Evolutionary conservation across 2,113 vertebrate species (phyloP).

Genomic region (Ascaphus truei): DNA sequence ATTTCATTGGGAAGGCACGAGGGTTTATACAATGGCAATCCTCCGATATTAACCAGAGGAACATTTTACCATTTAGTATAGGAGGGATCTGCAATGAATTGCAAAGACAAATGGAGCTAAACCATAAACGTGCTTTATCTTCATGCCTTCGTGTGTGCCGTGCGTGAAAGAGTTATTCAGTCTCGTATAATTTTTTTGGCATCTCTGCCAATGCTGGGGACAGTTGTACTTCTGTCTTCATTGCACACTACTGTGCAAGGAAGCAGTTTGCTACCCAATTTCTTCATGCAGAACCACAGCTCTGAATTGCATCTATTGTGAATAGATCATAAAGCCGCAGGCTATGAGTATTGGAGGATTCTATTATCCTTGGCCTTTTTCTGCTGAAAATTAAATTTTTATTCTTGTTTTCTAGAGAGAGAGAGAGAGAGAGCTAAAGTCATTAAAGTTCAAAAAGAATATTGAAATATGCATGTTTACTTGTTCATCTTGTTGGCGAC

Average conservation of each 20-base stretch:
- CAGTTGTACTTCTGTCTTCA: slow-evolving; percentile 15
- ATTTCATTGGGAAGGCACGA: too few species aligned
- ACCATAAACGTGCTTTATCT: too few species aligned
- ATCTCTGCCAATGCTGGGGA: neutral
- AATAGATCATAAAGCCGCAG: slow-evolving; percentile 2
- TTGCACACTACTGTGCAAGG: neutral
- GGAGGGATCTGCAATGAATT: too few species aligned
- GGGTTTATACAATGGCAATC: too few species aligned
- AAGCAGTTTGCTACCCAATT: neutral
- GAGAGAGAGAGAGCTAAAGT: neutral
- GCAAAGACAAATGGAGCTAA: too few species aligned
- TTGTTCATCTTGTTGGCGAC: neutral
- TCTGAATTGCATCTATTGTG: slow-evolving; percentile 5
- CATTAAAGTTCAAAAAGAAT: slow-evolving; percentile 4
- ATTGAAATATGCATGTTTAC: too few species aligned
- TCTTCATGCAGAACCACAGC: neutral
- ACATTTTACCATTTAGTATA: too few species aligned
- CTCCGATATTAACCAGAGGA: too few species aligned
- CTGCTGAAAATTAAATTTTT: slow-evolving; percentile 9
- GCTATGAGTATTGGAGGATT: slow-evolving; percentile 1
- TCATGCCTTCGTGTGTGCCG: too few species aligned
- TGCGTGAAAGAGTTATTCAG: neutral
- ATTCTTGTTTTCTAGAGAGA: neutral
- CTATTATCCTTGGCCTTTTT: slow-evolving; percentile 2
- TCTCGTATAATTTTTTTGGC: neutral